Base-by-base conservation (phyloP, 2,888 invertebrate species). In the Thelaira solivaga region DNA sequence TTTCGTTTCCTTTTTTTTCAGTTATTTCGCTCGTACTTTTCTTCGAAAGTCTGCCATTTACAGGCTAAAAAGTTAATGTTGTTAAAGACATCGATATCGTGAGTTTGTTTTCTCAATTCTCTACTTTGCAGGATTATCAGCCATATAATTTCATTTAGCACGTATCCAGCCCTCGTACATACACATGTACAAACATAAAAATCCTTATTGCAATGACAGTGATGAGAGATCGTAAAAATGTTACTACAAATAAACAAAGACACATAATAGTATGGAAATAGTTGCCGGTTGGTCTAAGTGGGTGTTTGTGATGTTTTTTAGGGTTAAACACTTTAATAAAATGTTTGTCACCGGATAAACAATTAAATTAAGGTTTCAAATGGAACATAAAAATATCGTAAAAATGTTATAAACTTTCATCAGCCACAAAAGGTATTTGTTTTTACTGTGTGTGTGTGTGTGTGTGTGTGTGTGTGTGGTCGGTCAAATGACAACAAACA, bases 271-370 rank as follows among this genome's bases (percentile, higher is more conserved):
- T 26, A 53, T 8, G 8, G n/a, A n/a, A 34, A 18, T 64, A 43
- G 43, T 11, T 64, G 47, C 45, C 24, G 16, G 8, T 65, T 45
- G 36, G 26, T 18, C 18, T 1, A 43, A 20, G 24, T n/a, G 43
- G 13, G 20, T 47, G 39, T 29, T 16, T 22, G 55, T 73, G 24
- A 22, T 47, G 29, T 57, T 31, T 62, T 69, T 43, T 45, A 74
- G 80, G n/a, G 34, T 29, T 55, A 61, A 76, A 57, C 81, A 80
- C 73, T 81, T 83, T 86, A 86, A 86, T 86, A 83, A 84, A 87
- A 88, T 88, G 85, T 85, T 88, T 88, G 88, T 89, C 88, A 88
- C 88, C 88, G 88, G 88, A 87, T 89, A 88, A 88, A 88, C 88
- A 88, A 88, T 88, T 89, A 89, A 88, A 88, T 88, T 88, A 88